A percentile compares a stretch with the other conserved stretches of the same genome.
phyloP scores from a whole-genome alignment of 1,140 invertebrate species.

The Halictus rubicundus region DNA sequence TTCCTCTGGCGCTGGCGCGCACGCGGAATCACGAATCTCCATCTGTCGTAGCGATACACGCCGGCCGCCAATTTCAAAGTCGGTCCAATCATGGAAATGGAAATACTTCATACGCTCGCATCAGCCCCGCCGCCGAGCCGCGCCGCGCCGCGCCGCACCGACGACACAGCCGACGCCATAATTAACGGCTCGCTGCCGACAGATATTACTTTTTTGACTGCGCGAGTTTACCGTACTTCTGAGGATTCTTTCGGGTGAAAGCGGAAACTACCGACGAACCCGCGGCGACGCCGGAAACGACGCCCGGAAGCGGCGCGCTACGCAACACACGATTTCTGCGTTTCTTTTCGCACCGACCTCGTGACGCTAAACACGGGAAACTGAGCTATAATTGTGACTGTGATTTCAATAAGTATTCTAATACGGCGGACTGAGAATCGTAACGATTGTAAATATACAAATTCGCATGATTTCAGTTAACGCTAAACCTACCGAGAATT shows the following conservation, averaged over 20 bases:
- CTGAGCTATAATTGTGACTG: no score
- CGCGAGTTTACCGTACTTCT: background rate
- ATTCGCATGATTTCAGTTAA: no score
- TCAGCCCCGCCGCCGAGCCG: background rate
- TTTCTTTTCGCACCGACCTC: no score
- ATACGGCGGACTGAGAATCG: no score
- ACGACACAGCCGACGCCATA: slow-evolving; percentile 41
- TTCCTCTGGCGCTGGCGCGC: slow-evolving; percentile 23
- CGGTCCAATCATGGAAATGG: slow-evolving; percentile 74
- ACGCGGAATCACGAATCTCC: slow-evolving; percentile 74
- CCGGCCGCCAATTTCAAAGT: slow-evolving; percentile 59
- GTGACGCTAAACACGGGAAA: no score
- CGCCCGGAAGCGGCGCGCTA: no score
- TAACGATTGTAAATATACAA: no score
- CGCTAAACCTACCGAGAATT: no score
- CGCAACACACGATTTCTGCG: no score
- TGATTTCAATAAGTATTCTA: no score
- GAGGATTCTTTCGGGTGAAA: slow-evolving; percentile 29
- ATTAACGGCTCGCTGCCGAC: slow-evolving; percentile 50
- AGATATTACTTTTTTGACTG: slow-evolving; percentile 58
- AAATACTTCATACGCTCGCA: slow-evolving; percentile 61
- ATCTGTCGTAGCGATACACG: slow-evolving; percentile 71
- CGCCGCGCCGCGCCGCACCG: background rate
- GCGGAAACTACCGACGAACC: slow-evolving; percentile 16
- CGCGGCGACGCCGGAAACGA: background rate